Conservation (phyloP, 2,797 vertebrate species). For the Lithobates pipiens region DNA sequence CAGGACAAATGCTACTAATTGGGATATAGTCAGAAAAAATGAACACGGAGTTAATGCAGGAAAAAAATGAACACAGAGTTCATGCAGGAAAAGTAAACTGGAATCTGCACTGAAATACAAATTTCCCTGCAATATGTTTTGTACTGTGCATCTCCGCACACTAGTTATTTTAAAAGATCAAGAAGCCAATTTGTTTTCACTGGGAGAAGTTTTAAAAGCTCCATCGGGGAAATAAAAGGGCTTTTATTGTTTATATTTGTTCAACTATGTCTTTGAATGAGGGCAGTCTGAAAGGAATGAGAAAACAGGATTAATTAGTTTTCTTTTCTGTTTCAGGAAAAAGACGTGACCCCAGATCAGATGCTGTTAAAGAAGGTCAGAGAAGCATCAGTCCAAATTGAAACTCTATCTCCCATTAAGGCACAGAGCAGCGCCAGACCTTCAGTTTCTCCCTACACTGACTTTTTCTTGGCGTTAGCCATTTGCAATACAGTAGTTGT, state of each 20-base stretch:
- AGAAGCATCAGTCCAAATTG: constrained; percentile 74
- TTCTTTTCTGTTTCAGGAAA: constrained; percentile 83
- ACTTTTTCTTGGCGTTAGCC: constrained; percentile 93
- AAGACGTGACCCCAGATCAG: constrained; percentile 89
- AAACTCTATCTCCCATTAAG: constrained; percentile 66
- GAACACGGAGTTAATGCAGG: background rate
- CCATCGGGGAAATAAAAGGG: constrained; percentile 7
- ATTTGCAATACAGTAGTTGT: constrained; percentile 98
- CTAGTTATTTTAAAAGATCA: background rate
- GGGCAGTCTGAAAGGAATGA: background rate
- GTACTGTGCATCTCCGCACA: background rate
- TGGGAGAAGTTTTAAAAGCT: background rate
- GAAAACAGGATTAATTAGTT: constrained; percentile 15
- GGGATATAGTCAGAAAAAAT: constrained; percentile 51
- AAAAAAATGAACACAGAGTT: constrained; percentile 32
- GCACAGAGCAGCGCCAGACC: constrained; percentile 58
- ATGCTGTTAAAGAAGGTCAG: constrained; percentile 82
- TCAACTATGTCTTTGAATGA: background rate
- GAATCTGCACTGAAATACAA: constrained; percentile 31
- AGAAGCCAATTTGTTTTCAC: constrained; percentile 20
- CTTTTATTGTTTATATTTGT: constrained; percentile 21
- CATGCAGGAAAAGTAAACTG: background rate
- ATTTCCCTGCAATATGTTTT: constrained; percentile 7
- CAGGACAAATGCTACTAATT: constrained; percentile 56
- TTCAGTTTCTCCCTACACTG: constrained; percentile 78